Conservation (phyloP, 1,140 invertebrate genomes). For the Megalopta genalis region DNA sequence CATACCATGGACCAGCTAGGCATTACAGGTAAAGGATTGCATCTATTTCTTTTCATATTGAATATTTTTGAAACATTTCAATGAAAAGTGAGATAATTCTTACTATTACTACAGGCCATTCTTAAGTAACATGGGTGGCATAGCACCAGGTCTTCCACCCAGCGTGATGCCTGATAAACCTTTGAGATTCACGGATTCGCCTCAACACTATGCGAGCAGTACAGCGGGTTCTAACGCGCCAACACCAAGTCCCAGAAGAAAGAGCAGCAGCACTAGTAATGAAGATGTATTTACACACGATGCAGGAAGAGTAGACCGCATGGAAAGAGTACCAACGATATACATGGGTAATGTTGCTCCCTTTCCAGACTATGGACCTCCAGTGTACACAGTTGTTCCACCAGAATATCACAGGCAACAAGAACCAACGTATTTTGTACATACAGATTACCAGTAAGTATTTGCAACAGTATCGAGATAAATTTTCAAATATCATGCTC, state of each 20-base stretch:
- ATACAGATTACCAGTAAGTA: slow-evolving; percentile 76
- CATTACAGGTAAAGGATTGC: slow-evolving; percentile 83
- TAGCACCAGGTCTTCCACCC: slow-evolving; percentile 71
- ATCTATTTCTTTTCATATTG: neutral
- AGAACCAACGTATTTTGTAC: slow-evolving; percentile 72
- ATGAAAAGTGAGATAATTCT: neutral
- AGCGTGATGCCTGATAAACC: slow-evolving; percentile 81
- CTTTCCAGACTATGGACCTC: slow-evolving; percentile 74
- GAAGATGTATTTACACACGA: slow-evolving; percentile 80
- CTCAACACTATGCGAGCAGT: slow-evolving; percentile 82
- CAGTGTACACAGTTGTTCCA: slow-evolving; percentile 71
- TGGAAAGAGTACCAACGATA: slow-evolving; percentile 80
- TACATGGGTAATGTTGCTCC: slow-evolving; percentile 76
- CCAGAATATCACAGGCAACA: slow-evolving; percentile 71
- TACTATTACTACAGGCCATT: slow-evolving; percentile 69
- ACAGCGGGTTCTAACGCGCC: slow-evolving; percentile 79
- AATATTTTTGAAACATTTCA: neutral
- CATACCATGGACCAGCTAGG: slow-evolving; percentile 92
- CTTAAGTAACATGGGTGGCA: slow-evolving; percentile 76
- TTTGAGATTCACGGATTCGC: slow-evolving; percentile 88
- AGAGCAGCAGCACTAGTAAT: slow-evolving; percentile 84
- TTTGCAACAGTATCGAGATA: neutral
- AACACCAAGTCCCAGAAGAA: slow-evolving; percentile 86
- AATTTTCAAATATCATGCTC: neutral
- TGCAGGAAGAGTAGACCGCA: slow-evolving; percentile 70